Evolutionary conservation across 2,113 vertebrate species (phyloP), one percentile per base, ranked within the genome.

Genomic region (Serilophus lunatus): DNA sequence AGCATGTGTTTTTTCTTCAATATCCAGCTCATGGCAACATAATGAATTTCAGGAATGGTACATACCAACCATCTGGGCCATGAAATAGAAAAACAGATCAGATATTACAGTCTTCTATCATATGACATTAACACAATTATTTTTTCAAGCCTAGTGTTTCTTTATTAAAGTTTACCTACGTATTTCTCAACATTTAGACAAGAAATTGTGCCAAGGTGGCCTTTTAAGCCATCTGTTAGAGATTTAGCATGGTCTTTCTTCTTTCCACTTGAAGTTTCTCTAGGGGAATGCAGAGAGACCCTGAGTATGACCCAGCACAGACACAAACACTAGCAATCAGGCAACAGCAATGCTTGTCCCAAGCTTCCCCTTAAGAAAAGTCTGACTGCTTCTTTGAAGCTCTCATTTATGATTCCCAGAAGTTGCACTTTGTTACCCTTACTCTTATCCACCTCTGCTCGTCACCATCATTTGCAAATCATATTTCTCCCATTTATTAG

Each of bases 281-380:
- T 9, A 63, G 26, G 9, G 11, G 54, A 71, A 75, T 0, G 0
- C 18, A 29, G 23, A 56, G 23, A 47, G 64, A 94, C 45, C 40
- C 25, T 25, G 49, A 36, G 23, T 1, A 11, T 7, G 29, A 11
- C 13, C 78, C 26, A 22, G 1, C 19, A 51, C 0, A 1, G 33
- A 38, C 74, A 69, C 19, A 40, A 31, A 26, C 50, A 79, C 25
- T 40, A 53, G 12, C 5, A 1, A 16, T 49, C 4, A 11, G 18
- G 49, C 22, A 77, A 26, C 18, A 53, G 36, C 2, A 2, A 35
- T 23, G 35, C 7, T 18, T 8, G 3, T 28, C 53, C 51, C 63
- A 28, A 12, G 23, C 13, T 13, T 56, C 38, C n/a, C 49, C 38
- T 13, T 15, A 35, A 4, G 4, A 6, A 36, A 91, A 35, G 22